Percentiles rank a stretch among this genome's conserved stretches.
Evolutionary conservation across 2,888 invertebrate species (phyloP).

Genomic region (Hyposoter didymator): DNA sequence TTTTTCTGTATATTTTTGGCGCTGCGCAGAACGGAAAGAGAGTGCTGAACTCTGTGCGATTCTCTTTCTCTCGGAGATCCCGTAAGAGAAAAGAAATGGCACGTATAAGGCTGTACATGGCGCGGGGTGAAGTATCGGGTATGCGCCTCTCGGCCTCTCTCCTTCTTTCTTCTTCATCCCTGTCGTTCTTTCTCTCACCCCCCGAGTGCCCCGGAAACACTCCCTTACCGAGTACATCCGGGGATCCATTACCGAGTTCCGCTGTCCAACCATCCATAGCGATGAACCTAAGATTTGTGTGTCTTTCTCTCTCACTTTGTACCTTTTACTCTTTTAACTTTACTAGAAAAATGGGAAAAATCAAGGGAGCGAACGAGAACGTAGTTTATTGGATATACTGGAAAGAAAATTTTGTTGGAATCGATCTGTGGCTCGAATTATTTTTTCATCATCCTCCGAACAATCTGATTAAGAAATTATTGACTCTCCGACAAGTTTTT

Average conservation of each 20-base stretch:
- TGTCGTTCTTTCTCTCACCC: constrained; percentile 15
- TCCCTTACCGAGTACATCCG: constrained; percentile 80
- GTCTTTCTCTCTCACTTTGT: constrained; percentile 63
- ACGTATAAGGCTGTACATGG: constrained; percentile 67
- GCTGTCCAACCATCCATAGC: constrained; percentile 79
- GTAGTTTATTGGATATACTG: neutral
- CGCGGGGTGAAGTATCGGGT: constrained; percentile 67
- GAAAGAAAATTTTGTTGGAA: too few relatives aligned
- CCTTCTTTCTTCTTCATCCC: constrained; percentile 19
- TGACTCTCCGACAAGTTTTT: too few relatives aligned
- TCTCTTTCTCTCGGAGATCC: constrained; percentile 43
- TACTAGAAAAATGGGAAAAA: neutral
- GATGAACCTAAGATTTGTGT: constrained; percentile 80
- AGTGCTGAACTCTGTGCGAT: constrained; percentile 51
- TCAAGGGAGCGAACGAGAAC: neutral
- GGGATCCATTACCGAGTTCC: constrained; percentile 83
- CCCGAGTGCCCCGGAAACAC: constrained; percentile 79
- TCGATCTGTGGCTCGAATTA: too few relatives aligned
- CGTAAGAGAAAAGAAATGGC: constrained; percentile 42
- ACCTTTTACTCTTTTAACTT: constrained; percentile 23
- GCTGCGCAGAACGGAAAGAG: constrained; percentile 58
- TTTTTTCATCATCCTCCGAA: too few relatives aligned
- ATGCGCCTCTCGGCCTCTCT: constrained; percentile 56
- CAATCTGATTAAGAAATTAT: too few relatives aligned
- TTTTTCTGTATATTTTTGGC: constrained; percentile 35